Evolutionary conservation across 2,888 invertebrate species (phyloP), one percentile per base, ranked within the genome.

Genomic region (Lepidocyrtoides sp.): DNA sequence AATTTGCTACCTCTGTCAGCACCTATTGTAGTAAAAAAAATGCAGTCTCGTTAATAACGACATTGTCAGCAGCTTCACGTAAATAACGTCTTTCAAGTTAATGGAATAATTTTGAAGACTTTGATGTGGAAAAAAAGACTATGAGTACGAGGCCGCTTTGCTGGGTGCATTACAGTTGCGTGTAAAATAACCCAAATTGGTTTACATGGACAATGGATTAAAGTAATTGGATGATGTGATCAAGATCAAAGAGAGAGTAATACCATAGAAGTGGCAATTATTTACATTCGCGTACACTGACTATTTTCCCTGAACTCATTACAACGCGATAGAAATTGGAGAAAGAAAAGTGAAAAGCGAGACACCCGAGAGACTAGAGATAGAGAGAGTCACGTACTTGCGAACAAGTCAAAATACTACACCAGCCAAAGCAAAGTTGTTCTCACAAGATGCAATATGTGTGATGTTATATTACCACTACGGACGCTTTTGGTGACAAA

Each of bases 351-450:
- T 3, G 7, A 63, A 26, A 23, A 66, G 60, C 17, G 10, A 81
- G 54, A 75, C 75, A 57, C 75, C 57, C 75, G 72, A 57, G 75
- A 86, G 75, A 54, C 69, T 32, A n/a, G n/a, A n/a, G n/a, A n/a
- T n/a, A n/a, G n/a, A n/a, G n/a, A n/a, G 44, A 77, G 87, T 88
- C 88, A 66, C 88, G 88, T 69, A 51, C 81, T 48, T 81, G 88
- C n/a, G 26, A 72, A 77, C 51, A 26, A 48, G 77, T 72, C 36
- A 72, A 77, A 77, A 77, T 48, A 29, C 10, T n/a, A 51, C 29
- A 48, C 77, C 23, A 77, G 63, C 14, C 12, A 63, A 63, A 63
- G 63, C 41, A 77, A 72, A 77, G 51, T 14, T 2, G 14, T 44
- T 12, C n/a, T n/a, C n/a, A n/a, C n/a, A 44, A 44, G 44, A 44